Conservation (phyloP, 2,888 invertebrate species). For the Scaptodrosophila latifasciaeformis region DNA sequence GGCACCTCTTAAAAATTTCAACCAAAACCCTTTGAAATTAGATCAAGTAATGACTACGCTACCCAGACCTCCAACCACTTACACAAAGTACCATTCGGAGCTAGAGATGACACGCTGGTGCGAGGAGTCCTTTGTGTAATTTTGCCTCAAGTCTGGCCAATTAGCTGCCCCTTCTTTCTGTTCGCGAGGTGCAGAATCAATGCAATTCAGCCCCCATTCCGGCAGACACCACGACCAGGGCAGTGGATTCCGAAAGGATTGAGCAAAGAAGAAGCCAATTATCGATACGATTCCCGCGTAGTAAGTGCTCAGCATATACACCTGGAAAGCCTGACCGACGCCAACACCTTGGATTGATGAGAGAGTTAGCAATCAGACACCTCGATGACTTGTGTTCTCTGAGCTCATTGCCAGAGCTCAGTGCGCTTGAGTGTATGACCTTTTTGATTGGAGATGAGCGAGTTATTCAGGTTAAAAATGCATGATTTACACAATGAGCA, state of each 20-base stretch:
- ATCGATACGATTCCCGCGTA: constrained; percentile 79
- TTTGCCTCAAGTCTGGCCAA: constrained; percentile 1
- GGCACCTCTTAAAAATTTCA: background rate
- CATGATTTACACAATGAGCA: no score
- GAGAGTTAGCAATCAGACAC: constrained; percentile 23
- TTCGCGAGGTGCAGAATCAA: constrained; percentile 55
- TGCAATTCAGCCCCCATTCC: constrained; percentile 76
- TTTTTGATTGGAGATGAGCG: no score
- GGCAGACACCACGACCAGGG: constrained; percentile 80
- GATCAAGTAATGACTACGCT: constrained; percentile 2
- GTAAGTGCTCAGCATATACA: constrained; percentile 79
- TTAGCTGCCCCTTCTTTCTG: constrained; percentile 15
- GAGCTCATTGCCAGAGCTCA: no score
- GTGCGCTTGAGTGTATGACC: no score
- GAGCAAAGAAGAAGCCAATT: constrained; percentile 79
- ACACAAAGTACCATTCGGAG: constrained; percentile 78
- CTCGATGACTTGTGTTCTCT: no score
- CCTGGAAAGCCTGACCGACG: constrained; percentile 77
- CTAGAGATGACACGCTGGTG: constrained; percentile 71
- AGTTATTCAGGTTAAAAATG: no score
- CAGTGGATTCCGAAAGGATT: constrained; percentile 79
- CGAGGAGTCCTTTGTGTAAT: constrained; percentile 15
- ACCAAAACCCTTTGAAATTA: constrained; percentile 27
- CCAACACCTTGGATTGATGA: constrained; percentile 77
- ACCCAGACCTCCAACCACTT: constrained; percentile 49